phyloP scores from a whole-genome alignment of 53 echinoderm and acorn worm genomes.

The Paracentrotus lividus region DNA sequence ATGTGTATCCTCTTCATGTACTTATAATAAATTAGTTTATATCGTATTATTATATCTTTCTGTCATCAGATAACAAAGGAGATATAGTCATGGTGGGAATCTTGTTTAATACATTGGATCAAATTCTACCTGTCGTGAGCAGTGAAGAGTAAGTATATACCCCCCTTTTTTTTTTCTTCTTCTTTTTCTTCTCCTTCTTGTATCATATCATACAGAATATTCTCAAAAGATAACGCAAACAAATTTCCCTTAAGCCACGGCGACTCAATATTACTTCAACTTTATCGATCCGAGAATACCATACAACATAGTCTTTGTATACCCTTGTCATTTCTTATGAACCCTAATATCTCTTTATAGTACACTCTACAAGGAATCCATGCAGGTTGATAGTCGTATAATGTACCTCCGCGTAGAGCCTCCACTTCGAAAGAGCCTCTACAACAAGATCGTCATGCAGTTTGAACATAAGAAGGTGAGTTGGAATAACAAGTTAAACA shows the following conservation, averaged over 20 bases:
- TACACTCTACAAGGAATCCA: constrained; percentile 52
- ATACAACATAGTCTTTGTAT: not conserved
- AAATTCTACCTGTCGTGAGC: constrained; percentile 79
- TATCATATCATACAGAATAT: no score
- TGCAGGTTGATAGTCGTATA: constrained; percentile 82
- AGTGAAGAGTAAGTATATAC: constrained; percentile 77
- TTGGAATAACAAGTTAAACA: no score
- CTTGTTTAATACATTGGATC: constrained; percentile 80
- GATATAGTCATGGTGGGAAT: constrained; percentile 76
- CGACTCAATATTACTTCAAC: not conserved
- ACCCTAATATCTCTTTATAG: constrained; percentile 14
- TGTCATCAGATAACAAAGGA: constrained; percentile 72
- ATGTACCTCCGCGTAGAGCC: constrained; percentile 80
- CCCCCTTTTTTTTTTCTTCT: not conserved
- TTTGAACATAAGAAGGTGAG: constrained; percentile 81
- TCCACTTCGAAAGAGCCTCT: constrained; percentile 74
- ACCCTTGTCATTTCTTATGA: not conserved
- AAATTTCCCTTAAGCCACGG: not conserved
- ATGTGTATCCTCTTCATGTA: not conserved
- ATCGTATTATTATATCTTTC: not conserved
- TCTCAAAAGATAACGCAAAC: no score
- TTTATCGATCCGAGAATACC: not conserved
- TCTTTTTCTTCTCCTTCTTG: no score
- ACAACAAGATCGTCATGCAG: constrained; percentile 83
- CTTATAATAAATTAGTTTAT: not conserved